Conservation (phyloP, 2,797 vertebrate species). For the Xyrichtys novacula region DNA sequence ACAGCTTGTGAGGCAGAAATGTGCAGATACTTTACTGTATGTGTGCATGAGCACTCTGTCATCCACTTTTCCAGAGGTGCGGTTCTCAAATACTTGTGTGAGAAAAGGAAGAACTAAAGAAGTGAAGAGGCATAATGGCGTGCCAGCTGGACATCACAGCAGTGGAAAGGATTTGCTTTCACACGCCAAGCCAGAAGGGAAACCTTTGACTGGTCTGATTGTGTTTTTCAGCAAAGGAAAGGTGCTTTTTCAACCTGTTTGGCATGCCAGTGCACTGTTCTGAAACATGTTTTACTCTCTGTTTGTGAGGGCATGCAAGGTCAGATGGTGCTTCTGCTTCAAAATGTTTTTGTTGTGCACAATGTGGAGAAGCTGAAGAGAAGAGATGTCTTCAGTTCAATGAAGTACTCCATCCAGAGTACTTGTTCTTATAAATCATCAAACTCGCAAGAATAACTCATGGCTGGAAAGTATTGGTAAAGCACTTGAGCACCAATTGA, state of each 20-base stretch:
- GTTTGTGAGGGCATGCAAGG: conserved; percentile 26
- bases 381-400: conserved; percentile 27
- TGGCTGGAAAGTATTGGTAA: conserved; percentile 19
- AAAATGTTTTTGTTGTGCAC: conserved; percentile 26
- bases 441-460: conserved; percentile 41
- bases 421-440: conserved; percentile 39
- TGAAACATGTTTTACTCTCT: conserved; percentile 23
- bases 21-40: conserved; percentile 35
- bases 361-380: conserved; percentile 30
- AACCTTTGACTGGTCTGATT: conserved; percentile 57
- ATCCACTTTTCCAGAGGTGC: conserved; percentile 28
- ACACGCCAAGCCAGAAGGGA: conserved; percentile 37
- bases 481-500: conserved; percentile 29
- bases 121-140: conserved; percentile 28
- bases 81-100: conserved; percentile 29
- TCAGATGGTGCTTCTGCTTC: conserved; percentile 7
- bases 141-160: conserved; percentile 56
- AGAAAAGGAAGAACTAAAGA: conserved; percentile 38
- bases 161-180: conserved; percentile 44
- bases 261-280: conserved; percentile 10
- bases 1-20: conserved; percentile 31
- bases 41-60: conserved; percentile 25
- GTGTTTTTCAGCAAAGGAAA: conserved; percentile 54
- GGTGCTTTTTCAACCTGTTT: conserved; percentile 25
- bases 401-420: conserved; percentile 11